Evolutionary conservation across 2,888 invertebrate genomes (phyloP).

Genomic region (Thymelicus lineola): DNA sequence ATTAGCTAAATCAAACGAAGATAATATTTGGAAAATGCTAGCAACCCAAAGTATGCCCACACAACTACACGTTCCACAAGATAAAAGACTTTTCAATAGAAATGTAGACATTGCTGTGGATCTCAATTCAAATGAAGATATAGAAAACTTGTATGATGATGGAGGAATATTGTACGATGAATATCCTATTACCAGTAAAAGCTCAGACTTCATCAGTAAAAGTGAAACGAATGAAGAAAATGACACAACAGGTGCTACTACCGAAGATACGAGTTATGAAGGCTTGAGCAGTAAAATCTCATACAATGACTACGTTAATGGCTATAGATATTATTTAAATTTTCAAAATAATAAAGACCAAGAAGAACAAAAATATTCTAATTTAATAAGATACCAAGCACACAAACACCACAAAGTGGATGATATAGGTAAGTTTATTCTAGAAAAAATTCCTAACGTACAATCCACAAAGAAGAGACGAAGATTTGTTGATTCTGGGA

Average conservation of each 20-base stretch:
- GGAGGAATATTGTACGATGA: slow-evolving; percentile 48
- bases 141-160: slow-evolving; percentile 48
- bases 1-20: slow-evolving; percentile 56
- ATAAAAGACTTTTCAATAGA: slow-evolving; percentile 47
- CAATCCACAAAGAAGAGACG: slow-evolving; percentile 47
- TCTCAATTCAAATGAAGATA: slow-evolving; percentile 46
- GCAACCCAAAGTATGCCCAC: slow-evolving; percentile 44
- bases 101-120: slow-evolving; percentile 50
- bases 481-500: slow-evolving; percentile 61
- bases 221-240: slow-evolving; percentile 16
- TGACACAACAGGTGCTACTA: slow-evolving; percentile 19
- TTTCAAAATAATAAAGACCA: slow-evolving; percentile 59
- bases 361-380: slow-evolving; percentile 64
- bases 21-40: slow-evolving; percentile 54
- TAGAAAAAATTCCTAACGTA: slow-evolving; percentile 66
- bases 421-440: slow-evolving; percentile 75
- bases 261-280: slow-evolving; percentile 53
- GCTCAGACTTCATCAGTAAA: neutral
- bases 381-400: slow-evolving; percentile 69
- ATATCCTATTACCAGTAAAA: slow-evolving; percentile 34
- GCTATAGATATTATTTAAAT: slow-evolving; percentile 71
- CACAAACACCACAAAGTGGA: slow-evolving; percentile 74
- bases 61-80: slow-evolving; percentile 38
- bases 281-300: slow-evolving; percentile 62
- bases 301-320: slow-evolving; percentile 70